phyloP scores from a whole-genome alignment of 1,140 invertebrate genomes.

The Pectinophora gossypiella region DNA sequence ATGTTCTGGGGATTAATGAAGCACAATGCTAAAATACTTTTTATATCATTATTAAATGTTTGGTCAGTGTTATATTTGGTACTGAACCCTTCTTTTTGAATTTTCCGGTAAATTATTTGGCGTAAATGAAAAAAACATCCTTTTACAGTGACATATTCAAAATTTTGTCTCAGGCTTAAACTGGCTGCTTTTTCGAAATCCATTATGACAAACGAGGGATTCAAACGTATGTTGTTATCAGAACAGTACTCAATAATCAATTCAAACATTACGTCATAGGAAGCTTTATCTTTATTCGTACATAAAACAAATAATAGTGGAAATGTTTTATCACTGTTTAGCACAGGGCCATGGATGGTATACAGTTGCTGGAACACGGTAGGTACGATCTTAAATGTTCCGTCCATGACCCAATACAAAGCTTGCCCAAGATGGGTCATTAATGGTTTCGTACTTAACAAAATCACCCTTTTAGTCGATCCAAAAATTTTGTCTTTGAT shows the following conservation, averaged over 20 bases:
- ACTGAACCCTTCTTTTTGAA: too few species aligned
- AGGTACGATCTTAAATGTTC: neutral
- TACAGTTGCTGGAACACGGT: conserved; percentile 1
- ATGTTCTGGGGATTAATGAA: too few species aligned
- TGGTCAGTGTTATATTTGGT: too few species aligned
- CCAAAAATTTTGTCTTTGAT: neutral
- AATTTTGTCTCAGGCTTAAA: too few species aligned
- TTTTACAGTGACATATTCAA: too few species aligned
- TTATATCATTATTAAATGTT: too few species aligned
- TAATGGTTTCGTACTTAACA: neutral
- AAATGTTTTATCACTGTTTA: neutral
- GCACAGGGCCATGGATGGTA: neutral
- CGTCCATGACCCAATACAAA: neutral
- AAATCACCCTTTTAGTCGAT: neutral
- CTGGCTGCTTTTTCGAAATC: neutral
- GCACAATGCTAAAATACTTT: too few species aligned
- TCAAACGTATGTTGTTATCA: neutral
- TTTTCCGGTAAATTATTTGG: too few species aligned
- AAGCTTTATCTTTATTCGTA: neutral
- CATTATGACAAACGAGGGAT: neutral
- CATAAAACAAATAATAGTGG: neutral
- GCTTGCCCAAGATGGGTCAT: neutral
- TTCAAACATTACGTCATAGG: neutral
- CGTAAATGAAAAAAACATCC: too few species aligned
- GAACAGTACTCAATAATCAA: neutral